These are phyloP conservation scores for Oncorhynchus nerka DNA, from an alignment of 2,113 vertebrate genomes.

Conservation along the genomic window DNA sequence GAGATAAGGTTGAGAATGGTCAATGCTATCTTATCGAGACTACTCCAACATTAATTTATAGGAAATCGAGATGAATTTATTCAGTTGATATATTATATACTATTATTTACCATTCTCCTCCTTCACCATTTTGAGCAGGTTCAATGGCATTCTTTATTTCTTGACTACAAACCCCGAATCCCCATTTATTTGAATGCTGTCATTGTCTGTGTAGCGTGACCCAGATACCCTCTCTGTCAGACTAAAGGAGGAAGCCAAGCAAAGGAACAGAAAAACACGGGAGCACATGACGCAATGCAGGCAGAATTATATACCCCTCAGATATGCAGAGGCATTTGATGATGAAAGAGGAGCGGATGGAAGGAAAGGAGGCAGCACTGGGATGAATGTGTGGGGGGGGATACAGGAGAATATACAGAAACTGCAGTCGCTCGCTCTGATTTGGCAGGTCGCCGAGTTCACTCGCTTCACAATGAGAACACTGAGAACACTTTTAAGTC, in stretches of 20 bases:
- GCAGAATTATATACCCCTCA: constrained; percentile 60
- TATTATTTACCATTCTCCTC: not conserved
- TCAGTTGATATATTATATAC: not conserved
- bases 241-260: constrained; percentile 22
- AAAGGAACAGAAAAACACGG: constrained; percentile 46
- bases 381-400: constrained; percentile 31
- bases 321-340: constrained; percentile 65
- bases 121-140: not conserved
- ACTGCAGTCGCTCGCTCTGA: constrained; percentile 7
- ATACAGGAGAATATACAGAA: constrained; percentile 17
- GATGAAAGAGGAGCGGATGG: constrained; percentile 63
- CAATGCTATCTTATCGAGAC: constrained; percentile 32
- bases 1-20: constrained; percentile 34
- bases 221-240: constrained; percentile 57
- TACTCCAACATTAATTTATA: constrained; percentile 12
- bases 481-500: not conserved
- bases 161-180: not conserved
- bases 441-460: constrained; percentile 27
- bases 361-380: constrained; percentile 28
- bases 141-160: not conserved
- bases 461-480: constrained; percentile 42
- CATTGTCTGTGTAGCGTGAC: constrained; percentile 56
- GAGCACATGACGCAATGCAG: constrained; percentile 67
- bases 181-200: constrained; percentile 35
- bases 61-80: constrained; percentile 31